These are phyloP conservation scores for Aythya baeri DNA, from an alignment of 2,113 vertebrate species.

Conservation along the genomic window DNA sequence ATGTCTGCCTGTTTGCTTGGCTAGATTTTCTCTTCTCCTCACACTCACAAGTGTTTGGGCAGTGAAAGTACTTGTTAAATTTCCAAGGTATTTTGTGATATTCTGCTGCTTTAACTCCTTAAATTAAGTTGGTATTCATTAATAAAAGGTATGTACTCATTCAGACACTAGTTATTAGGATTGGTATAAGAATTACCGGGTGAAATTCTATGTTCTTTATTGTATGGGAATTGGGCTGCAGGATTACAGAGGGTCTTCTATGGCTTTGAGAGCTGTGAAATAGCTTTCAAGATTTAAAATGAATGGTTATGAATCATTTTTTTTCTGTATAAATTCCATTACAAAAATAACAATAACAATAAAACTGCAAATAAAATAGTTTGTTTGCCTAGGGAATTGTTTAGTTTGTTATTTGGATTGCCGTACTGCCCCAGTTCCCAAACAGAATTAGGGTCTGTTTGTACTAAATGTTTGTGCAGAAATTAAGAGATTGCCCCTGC, in stretches of 20 bases:
- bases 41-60: background rate
- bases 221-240: background rate
- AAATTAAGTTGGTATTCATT: background rate
- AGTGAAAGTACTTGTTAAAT: background rate
- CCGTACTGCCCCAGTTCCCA: background rate
- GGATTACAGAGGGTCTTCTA: background rate
- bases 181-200: background rate
- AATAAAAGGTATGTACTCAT: background rate
- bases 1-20: slow-evolving; percentile 2
- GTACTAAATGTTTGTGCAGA: background rate
- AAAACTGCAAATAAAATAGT: slow-evolving; percentile 7
- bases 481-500: background rate
- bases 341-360: slow-evolving; percentile 23
- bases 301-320: background rate
- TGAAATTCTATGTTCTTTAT: background rate
- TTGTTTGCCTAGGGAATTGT: slow-evolving; percentile 7
- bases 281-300: slow-evolving; percentile 40
- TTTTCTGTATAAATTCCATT: background rate
- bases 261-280: slow-evolving; percentile 13
- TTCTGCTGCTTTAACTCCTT: background rate
- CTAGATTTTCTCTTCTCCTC: background rate
- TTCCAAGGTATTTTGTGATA: background rate
- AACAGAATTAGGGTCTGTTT: slow-evolving; percentile 11
- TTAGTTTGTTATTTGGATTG: slow-evolving; percentile 14
- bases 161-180: background rate